Base-by-base conservation (phyloP, 2,797 vertebrate species). In the Trachops cirrhosus region DNA sequence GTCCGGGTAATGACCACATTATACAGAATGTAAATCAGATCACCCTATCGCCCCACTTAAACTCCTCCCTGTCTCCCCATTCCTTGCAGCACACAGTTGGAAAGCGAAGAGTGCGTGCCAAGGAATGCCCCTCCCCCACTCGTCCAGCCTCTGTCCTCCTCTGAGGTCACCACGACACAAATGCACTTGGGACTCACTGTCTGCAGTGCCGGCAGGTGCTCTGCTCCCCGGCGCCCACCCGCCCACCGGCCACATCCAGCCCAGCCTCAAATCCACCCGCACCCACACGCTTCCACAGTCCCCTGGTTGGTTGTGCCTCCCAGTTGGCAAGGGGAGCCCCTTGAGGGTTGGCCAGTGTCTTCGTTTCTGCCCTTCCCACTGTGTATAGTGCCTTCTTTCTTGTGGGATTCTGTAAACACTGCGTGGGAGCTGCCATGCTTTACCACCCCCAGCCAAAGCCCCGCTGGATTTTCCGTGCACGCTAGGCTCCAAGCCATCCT, bases 51-150 rank as follows among this genome's bases (percentile, higher is more conserved):
- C 57, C 24, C 57, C 46, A 32, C 44, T 73, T 46, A 39, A 78
- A 73, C 48, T 77, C 44, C 18, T 59, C 7, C 32, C 21, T 29
- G 57, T 14, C 1, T 70, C 41, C 46, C 41, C 11, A 46, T 84
- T 94, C 12, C 46, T 22, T 77, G 11, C 32, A 48, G 39, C 29
- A 78, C 26, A 24, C 5, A 3, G n/a, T 0, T 39, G 19, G 86
- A 78, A 59, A 8, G 48, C 32, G 74, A 70, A 90, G 57, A 86
- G 83, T 19, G 5, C 39, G 21, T 50, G 77, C 3, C 16, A 14
- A 50, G 1, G 15, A 9, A 10, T 37, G 2, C 2, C 39, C 4
- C 54, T 15, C 54, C 18, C 2, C 44, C 6, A 64, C 5, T 7
- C 4, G 2, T 46, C 22, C 22, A 7, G 26, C 19, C 52, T n/a